These are phyloP conservation scores for Apeltes quadracus DNA, from an alignment of 2,113 vertebrate genomes.

Conservation along the genomic window DNA sequence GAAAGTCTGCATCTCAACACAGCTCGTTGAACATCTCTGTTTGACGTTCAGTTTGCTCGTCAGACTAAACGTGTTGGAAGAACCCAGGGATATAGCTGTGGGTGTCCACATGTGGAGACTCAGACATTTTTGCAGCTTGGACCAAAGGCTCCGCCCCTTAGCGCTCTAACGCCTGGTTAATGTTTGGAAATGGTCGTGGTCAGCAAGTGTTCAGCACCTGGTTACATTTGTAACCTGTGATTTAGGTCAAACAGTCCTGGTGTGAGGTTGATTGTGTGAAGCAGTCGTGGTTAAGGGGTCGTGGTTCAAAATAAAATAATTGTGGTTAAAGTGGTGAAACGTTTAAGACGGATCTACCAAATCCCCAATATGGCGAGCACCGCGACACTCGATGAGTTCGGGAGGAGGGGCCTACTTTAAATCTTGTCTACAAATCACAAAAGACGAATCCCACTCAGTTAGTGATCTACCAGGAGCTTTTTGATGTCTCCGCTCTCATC, in stretches of 20 bases:
- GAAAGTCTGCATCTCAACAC: conserved; percentile 1
- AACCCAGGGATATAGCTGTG: not conserved
- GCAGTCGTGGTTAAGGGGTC: no score
- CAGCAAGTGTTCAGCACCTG: not conserved
- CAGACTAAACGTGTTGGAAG: not conserved
- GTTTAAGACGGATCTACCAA: not conserved
- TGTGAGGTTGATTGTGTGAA: no score
- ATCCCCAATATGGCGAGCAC: not conserved
- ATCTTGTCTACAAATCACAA: not conserved
- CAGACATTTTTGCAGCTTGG: not conserved
- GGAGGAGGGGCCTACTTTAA: not conserved
- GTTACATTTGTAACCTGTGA: not conserved
- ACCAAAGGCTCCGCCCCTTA: no score
- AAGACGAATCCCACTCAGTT: not conserved
- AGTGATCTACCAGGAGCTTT: not conserved
- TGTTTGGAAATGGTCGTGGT: no score
- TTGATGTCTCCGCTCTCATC: not conserved
- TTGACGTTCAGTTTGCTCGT: not conserved
- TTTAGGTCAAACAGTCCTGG: not conserved
- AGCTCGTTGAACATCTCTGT: not conserved
- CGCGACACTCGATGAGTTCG: not conserved
- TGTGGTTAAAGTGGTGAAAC: not conserved
- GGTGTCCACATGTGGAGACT: not conserved
- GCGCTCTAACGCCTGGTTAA: no score
- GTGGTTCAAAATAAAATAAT: not conserved